Evolutionary conservation across 1,140 invertebrate species (phyloP), one percentile per base, ranked within the genome.

Genomic region (Musca vetustissima): DNA sequence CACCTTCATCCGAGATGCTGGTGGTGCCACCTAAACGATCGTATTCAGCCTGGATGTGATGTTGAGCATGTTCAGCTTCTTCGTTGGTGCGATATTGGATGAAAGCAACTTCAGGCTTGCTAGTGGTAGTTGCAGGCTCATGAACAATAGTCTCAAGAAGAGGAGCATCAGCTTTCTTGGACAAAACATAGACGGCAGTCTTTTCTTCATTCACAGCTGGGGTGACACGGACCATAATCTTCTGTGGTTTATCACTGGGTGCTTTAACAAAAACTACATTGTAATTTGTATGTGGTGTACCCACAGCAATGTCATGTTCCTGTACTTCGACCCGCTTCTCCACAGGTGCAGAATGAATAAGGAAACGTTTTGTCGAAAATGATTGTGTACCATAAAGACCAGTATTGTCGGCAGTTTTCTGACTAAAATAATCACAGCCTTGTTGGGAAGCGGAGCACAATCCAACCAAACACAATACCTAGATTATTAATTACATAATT

Each of bases 161-260:
- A 4, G 73, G 70, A 14, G 78, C 70, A 22, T 80, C 78, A 66
- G 78, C 74, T 67, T 80, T 93, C 85, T 93, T 93, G 13, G 92
- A 90, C 67, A 94, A 84, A 19, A 94, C 92, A 80, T 94, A 93
- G 71, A 94, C 92, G 69, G 93, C 87, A 25, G 92, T 94, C 80
- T 94, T 94, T 77, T 93, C 91, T 84, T 93, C 92, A 67, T 90
- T 90, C 66, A 87, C 71, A 49, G 88, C 86, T 72, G 91, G 86
- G 48, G 76, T 43, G 11, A 43, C 36, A 43, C 36, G 36, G 36
- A 43, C 36, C 13, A 8, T 43, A 43, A 68, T 89, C 84, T 61
- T 84, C 82, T 85, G 49, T 88, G 86, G 36, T 90, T 90, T 50
- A 90, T 89, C 36, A 2, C 6, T 13, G 36, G 36, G 36, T 8